Percentiles rank a stretch among this genome's conserved stretches.
Evolutionary conservation across 2,113 vertebrate genomes (phyloP).

Genomic region (Dromaius novaehollandiae): DNA sequence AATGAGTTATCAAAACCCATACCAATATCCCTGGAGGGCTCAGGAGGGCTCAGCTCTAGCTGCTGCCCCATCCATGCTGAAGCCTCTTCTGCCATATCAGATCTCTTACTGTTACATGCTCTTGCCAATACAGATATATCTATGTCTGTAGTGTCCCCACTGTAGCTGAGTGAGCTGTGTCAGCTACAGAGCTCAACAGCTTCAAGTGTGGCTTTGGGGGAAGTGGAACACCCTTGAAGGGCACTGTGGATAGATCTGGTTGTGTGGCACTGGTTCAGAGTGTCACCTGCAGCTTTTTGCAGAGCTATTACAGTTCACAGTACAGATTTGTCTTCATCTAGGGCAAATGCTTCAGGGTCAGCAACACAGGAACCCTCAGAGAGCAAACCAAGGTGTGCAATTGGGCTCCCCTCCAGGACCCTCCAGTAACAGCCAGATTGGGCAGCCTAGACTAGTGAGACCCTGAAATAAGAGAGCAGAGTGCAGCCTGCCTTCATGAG

Average conservation of each 20-base stretch:
- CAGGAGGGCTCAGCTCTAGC: not conserved
- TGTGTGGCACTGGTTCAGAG: not conserved
- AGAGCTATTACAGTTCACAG: not conserved
- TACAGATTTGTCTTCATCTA: not conserved
- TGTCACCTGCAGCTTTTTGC: not conserved
- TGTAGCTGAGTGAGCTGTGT: not conserved
- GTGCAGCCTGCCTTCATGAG: not conserved
- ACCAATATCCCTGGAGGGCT: not conserved
- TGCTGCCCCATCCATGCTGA: not conserved
- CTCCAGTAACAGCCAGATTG: not conserved
- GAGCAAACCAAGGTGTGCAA: not conserved
- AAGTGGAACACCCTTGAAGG: not conserved
- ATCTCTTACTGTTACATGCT: not conserved
- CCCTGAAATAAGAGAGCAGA: not conserved
- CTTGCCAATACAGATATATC: not conserved
- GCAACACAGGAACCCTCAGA: not conserved
- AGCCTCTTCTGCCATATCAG: not conserved
- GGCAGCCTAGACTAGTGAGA: not conserved
- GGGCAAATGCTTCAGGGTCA: not conserved
- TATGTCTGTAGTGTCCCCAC: not conserved
- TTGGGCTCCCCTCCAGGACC: not conserved
- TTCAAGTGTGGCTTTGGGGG: not conserved
- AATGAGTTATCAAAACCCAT: not conserved
- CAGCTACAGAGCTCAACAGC: not conserved
- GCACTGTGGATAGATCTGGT: not conserved